Percentiles rank a stretch among this genome's conserved stretches.
These are phyloP conservation scores for Haliclona indistincta DNA, from an alignment of 37 sponge, comb jelly and placozoan species.

Conservation along the genomic window DNA sequence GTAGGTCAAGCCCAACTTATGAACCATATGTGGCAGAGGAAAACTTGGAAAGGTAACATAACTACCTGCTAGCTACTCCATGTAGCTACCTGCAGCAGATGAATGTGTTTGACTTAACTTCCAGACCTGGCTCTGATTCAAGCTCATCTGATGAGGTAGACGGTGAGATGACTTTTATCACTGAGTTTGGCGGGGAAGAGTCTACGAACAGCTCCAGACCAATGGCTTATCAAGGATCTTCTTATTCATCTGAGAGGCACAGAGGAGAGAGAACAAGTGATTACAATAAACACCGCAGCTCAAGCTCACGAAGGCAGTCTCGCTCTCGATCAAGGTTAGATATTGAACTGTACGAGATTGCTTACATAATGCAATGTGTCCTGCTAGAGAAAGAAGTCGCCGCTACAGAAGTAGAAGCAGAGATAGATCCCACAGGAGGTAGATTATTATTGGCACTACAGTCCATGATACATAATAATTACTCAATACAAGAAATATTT, in stretches of 20 bases:
- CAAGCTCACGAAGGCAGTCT: not conserved
- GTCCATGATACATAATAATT: no score
- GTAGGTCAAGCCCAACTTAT: constrained; percentile 49
- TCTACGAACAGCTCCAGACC: not conserved
- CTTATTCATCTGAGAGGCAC: no score
- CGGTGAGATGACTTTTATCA: constrained; percentile 66
- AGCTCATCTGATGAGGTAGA: constrained; percentile 48
- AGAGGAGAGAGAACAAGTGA: not conserved
- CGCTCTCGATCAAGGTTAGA: not conserved
- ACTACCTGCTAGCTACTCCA: no score
- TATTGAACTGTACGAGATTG: not conserved
- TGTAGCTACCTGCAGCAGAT: not conserved
- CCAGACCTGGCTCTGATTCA: constrained; percentile 35
- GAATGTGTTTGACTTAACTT: not conserved
- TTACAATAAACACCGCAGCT: not conserved
- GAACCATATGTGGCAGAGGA: constrained; percentile 24
- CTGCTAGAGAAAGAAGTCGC: not conserved
- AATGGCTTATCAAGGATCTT: not conserved
- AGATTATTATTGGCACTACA: no score
- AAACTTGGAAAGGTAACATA: no score
- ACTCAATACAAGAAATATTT: no score
- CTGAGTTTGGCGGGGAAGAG: constrained; percentile 62
- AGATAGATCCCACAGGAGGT: not conserved
- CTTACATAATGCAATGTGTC: not conserved
- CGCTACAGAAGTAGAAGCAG: not conserved